Evolutionary conservation across 1,140 invertebrate genomes (phyloP), one percentile per base, ranked within the genome.

Genomic region (Theocolax elegans): DNA sequence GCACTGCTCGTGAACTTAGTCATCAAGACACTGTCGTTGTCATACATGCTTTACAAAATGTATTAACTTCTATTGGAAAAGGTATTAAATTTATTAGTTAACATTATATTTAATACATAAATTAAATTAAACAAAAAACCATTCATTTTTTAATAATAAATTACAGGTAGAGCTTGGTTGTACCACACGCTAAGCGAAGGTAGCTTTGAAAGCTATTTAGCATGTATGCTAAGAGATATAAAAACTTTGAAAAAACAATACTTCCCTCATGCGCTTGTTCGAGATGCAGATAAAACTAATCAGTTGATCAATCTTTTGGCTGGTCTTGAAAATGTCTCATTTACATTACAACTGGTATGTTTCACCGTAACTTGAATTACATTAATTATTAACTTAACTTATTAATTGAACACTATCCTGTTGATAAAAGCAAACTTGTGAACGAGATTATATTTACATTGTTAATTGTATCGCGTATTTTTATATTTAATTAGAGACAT

Each of bases 1-100:
- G 85, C 19, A 85, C 87, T 35, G 87, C 86, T 21, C 80, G 85
- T 66, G 86, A 89, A 74, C 86, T 89, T 54, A 88, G 87, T 54
- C 88, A 87, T 72, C 87, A 87, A 67, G 84, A 86, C 54, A 86
- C 87, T 3, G 77, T 86, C 54, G 83, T 85, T 6, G 82, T 85
- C 13, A 86, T 87, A 54, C 83, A 86, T 56, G 82, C 84, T 4
- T 75, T 87, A 12, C 81, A 85, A 71, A 85, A 79, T 77, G 83
- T 86, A 31, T 68, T 83, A 72, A 86, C 85, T 74, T 85, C 84
- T 23, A 84, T 86, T 72, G 85, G 85, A 59, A 86, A 86, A 86
- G 85, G 86, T 85, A 80, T 21, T 38, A 38, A 12, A 44, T 10
- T 10, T 44, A 44, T 44, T 44, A 15, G 35, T 12, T n/a, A n/a